Conservation (phyloP, 2,113 vertebrate species). For the Morone chrysops region DNA sequence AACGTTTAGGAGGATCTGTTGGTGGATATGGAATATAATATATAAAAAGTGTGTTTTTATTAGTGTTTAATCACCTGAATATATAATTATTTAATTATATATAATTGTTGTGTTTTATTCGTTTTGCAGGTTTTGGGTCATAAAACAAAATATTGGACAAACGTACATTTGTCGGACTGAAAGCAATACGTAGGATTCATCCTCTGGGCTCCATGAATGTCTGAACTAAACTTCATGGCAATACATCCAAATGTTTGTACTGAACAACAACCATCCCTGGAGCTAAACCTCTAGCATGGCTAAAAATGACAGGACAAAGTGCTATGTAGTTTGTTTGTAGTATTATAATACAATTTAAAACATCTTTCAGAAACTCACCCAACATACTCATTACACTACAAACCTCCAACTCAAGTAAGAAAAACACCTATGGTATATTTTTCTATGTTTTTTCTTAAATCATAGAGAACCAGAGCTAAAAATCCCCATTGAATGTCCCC, state of each 20-base stretch:
- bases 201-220: neutral
- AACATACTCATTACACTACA: neutral
- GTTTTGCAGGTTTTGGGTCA: neutral
- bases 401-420: neutral
- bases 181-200: neutral
- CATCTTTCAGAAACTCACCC: neutral
- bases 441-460: neutral
- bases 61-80: too few species aligned
- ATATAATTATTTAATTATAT: too few species aligned
- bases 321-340: neutral
- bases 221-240: neutral
- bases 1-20: too few species aligned
- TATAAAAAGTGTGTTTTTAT: too few species aligned
- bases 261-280: neutral
- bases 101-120: too few species aligned
- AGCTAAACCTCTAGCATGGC: neutral
- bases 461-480: neutral
- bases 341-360: neutral
- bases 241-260: neutral
- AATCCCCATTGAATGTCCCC: neutral
- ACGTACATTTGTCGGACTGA: neutral
- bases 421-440: neutral
- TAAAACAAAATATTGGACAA: neutral
- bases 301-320: neutral
- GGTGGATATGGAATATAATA: too few species aligned